A percentile compares a stretch with the other conserved stretches of the same genome.
These are phyloP conservation scores for Syrmaticus mikado DNA, from an alignment of 2,113 vertebrate genomes.

Conservation along the genomic window DNA sequence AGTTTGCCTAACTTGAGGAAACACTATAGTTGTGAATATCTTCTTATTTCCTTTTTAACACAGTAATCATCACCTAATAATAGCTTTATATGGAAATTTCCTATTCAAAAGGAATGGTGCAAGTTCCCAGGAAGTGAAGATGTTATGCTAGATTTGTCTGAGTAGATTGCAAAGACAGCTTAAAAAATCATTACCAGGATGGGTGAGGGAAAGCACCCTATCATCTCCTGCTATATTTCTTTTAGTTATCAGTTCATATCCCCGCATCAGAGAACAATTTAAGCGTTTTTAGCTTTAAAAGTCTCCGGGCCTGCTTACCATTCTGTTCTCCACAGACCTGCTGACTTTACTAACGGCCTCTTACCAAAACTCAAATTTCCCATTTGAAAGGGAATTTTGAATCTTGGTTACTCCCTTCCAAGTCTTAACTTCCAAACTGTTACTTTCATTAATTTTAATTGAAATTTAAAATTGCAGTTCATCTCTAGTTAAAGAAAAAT, in stretches of 20 bases:
- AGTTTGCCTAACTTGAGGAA: background rate
- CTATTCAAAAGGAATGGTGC: fast-evolving
- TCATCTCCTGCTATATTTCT: background rate
- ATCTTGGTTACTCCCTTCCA: background rate
- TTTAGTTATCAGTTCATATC: background rate
- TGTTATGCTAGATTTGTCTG: background rate
- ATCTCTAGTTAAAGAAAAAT: background rate
- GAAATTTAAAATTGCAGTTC: background rate
- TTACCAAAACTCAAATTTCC: background rate
- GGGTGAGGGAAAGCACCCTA: background rate
- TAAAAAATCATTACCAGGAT: background rate
- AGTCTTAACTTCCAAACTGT: background rate
- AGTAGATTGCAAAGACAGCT: background rate
- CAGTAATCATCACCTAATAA: background rate
- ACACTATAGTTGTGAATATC: background rate
- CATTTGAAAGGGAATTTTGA: background rate
- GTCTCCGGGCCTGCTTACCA: background rate
- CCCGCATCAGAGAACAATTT: background rate
- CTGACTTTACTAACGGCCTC: background rate
- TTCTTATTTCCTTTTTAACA: background rate
- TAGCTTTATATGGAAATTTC: background rate
- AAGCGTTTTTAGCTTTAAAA: background rate
- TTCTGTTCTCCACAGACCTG: background rate
- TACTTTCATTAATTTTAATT: background rate
- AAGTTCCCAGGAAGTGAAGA: background rate